Percentiles rank a stretch among this genome's conserved stretches.
Conservation (phyloP, 1,140 invertebrate genomes). For the Drosophila kepulauana region DNA sequence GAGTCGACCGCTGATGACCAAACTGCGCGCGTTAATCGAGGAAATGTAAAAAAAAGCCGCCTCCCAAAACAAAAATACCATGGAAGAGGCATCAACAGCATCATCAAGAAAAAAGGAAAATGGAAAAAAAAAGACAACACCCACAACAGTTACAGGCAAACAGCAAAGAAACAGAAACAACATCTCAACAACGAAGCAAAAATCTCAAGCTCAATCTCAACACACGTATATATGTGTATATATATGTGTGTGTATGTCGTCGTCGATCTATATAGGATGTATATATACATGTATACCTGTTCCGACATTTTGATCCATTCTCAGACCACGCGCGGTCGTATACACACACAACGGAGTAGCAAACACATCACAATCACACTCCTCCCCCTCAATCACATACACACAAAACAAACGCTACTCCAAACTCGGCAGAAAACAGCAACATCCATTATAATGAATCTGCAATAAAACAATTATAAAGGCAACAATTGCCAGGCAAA, state of each 20-base stretch:
- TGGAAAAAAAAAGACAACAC: neutral
- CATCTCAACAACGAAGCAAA: constrained; percentile 34
- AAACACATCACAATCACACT: constrained; percentile 4
- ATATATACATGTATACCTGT: constrained; percentile 24
- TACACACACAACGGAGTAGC: constrained; percentile 26
- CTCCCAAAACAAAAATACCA: too few relatives aligned
- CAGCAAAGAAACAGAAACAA: constrained; percentile 10
- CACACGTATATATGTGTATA: constrained; percentile 7
- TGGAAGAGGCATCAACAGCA: neutral
- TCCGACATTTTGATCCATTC: constrained; percentile 32
- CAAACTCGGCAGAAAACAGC: constrained; percentile 7
- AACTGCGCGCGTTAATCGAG: constrained; percentile 62
- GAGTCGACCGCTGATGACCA: constrained; percentile 49
- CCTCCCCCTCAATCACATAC: neutral
- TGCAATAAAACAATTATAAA: constrained; percentile 47
- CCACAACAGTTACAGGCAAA: constrained; percentile 15
- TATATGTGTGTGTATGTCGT: constrained; percentile 9
- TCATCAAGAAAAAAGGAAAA: neutral
- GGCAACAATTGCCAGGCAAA: constrained; percentile 37
- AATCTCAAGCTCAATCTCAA: constrained; percentile 19
- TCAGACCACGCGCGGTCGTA: constrained; percentile 53
- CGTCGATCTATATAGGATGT: constrained; percentile 21
- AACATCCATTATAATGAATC: constrained; percentile 36
- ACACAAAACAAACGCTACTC: constrained; percentile 6
- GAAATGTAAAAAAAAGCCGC: constrained; percentile 46